Conservation (phyloP, 2,113 vertebrate genomes). For the Pelobates fuscus region DNA sequence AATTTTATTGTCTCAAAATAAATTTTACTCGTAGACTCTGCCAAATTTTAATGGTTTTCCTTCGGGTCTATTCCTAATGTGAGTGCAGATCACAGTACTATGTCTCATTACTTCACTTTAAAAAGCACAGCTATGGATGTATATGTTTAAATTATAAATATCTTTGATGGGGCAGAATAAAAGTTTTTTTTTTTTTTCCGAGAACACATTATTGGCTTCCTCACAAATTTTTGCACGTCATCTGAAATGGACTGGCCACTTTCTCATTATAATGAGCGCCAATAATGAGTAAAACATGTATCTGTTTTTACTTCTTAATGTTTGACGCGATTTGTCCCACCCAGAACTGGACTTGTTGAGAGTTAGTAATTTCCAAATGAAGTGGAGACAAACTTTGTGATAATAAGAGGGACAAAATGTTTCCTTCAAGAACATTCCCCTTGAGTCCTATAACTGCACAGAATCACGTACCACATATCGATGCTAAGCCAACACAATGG, state of each 20-base stretch:
- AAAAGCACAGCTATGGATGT: not conserved
- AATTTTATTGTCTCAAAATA: not conserved
- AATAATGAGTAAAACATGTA: slow-evolving; percentile 35
- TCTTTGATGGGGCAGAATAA: not conserved
- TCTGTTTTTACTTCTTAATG: not conserved
- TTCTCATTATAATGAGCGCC: slow-evolving; percentile 34
- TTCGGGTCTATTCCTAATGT: too few species aligned
- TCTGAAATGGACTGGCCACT: slow-evolving; percentile 23
- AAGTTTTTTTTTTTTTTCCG: not conserved
- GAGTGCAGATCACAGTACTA: too few species aligned
- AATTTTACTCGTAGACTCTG: not conserved
- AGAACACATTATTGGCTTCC: not conserved
- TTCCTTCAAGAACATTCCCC: not conserved
- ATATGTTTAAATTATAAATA: not conserved
- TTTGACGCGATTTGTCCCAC: not conserved
- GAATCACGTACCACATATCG: not conserved
- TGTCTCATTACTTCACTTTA: too few species aligned
- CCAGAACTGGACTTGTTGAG: not conserved
- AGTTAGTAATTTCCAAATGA: not conserved
- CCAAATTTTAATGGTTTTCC: not conserved
- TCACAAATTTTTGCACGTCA: slow-evolving; percentile 9
- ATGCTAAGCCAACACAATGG: not conserved
- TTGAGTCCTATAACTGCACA: not conserved
- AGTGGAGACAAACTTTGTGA: slow-evolving; percentile 9
- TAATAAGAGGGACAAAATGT: slow-evolving; percentile 23